Evolutionary conservation across 2,888 invertebrate species (phyloP).

Genomic region (Catonia carolina): DNA sequence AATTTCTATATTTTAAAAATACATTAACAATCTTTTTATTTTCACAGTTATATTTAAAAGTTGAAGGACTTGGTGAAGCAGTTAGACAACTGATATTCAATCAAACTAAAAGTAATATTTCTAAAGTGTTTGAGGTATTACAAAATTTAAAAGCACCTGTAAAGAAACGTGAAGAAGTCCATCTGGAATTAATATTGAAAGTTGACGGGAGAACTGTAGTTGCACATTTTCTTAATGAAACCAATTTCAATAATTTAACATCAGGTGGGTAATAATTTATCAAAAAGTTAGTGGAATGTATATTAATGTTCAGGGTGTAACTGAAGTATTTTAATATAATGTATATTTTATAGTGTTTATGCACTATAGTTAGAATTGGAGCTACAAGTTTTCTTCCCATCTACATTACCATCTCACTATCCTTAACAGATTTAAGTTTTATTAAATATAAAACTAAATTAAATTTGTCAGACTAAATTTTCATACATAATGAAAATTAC

Average conservation of each 20-base stretch:
- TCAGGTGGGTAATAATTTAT: constrained; percentile 51
- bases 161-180: constrained; percentile 30
- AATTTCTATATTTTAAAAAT: too few species aligned
- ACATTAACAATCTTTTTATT: too few species aligned
- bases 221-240: constrained; percentile 59
- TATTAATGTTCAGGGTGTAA: neutral
- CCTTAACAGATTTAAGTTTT: too few species aligned
- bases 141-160: constrained; percentile 28
- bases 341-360: neutral
- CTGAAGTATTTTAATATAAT: neutral
- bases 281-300: too few species aligned
- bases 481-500: too few species aligned
- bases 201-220: constrained; percentile 43
- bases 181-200: constrained; percentile 35
- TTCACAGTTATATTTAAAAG: constrained; percentile 34
- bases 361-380: neutral
- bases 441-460: too few species aligned
- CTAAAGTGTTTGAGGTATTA: constrained; percentile 30
- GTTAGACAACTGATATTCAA: constrained; percentile 23
- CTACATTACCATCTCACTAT: too few species aligned
- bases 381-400: too few species aligned
- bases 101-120: constrained; percentile 20
- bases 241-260: constrained; percentile 54
- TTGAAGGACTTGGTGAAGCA: constrained; percentile 30
- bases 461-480: too few species aligned